Percentiles rank a stretch among this genome's conserved stretches.
Conservation (phyloP, 2,797 vertebrate genomes). For the Microctenopoma steveboyesi region DNA sequence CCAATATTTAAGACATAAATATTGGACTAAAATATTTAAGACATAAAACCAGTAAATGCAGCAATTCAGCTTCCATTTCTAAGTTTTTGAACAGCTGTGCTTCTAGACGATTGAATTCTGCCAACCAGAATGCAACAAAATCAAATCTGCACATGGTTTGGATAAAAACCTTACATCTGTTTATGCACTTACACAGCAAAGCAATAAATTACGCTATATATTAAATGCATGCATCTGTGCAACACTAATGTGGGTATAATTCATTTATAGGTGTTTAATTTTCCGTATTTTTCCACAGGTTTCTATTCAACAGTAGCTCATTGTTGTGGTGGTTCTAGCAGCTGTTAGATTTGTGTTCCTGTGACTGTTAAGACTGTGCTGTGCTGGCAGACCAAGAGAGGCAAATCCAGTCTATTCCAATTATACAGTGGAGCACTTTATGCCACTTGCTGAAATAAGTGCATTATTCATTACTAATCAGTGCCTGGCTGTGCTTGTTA, state of each 20-base stretch:
- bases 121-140: neutral
- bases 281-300: conserved; percentile 2
- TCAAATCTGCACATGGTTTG: neutral
- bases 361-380: conserved; percentile 53
- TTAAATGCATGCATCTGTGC: conserved; percentile 7
- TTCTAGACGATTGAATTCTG: neutral
- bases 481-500: conserved; percentile 73
- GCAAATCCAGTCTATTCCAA: conserved; percentile 75
- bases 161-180: neutral
- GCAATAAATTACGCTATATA: no score
- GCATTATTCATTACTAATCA: conserved; percentile 80
- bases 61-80: neutral
- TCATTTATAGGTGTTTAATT: conserved; percentile 7
- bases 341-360: conserved; percentile 68
- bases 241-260: conserved; percentile 1
- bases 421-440: conserved; percentile 74
- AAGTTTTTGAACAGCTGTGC: neutral
- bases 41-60: neutral
- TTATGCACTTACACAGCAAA: neutral
- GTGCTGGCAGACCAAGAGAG: conserved; percentile 61
- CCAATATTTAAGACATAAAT: no score
- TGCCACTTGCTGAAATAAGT: conserved; percentile 73
- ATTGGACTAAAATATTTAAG: neutral
- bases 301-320: conserved; percentile 47
- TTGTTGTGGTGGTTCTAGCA: conserved; percentile 54